phyloP scores from a whole-genome alignment of 1,140 invertebrate species.

The Zaprionus nigranus region DNA sequence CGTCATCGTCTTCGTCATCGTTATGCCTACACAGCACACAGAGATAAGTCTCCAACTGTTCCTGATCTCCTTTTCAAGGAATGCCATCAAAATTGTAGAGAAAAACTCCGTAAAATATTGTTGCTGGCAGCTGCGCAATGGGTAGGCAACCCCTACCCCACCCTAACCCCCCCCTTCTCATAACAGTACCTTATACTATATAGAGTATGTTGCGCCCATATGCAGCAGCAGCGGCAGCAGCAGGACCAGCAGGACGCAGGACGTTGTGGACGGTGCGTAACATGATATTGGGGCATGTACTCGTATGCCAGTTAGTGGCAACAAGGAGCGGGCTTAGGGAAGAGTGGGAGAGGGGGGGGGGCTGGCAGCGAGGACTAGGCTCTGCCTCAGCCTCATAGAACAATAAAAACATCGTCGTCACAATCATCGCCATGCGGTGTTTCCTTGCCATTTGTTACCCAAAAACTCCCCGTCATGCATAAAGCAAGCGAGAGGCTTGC shows the following conservation, averaged over 20 bases:
- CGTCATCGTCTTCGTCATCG: constrained; percentile 34
- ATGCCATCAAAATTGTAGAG: constrained; percentile 73
- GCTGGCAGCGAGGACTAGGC: constrained; percentile 14
- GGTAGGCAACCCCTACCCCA: constrained; percentile 4
- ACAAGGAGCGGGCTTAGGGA: not conserved
- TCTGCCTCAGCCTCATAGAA: constrained; percentile 67
- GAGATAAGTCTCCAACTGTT: constrained; percentile 40
- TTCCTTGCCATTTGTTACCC: constrained; percentile 73
- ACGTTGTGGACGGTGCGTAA: constrained; percentile 28
- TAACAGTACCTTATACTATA: constrained; percentile 5
- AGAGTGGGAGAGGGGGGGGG: not conserved
- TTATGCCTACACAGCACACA: constrained; percentile 45
- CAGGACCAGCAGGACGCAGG: not conserved
- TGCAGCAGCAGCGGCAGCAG: not conserved
- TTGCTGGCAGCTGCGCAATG: constrained; percentile 71
- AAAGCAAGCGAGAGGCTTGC: constrained; percentile 24
- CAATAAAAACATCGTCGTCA: constrained; percentile 81
- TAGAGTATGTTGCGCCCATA: constrained; percentile 5
- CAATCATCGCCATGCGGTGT: constrained; percentile 81
- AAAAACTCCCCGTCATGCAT: constrained; percentile 36
- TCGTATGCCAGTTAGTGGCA: not conserved
- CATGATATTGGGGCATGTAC: constrained; percentile 47
- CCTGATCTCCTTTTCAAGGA: constrained; percentile 47
- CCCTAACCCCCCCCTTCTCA: not conserved
- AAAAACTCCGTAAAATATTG: constrained; percentile 78